Evolutionary conservation across 2,113 vertebrate species (phyloP), one percentile per base, ranked within the genome.

Genomic region (Gnathonemus echidnorhynchus): DNA sequence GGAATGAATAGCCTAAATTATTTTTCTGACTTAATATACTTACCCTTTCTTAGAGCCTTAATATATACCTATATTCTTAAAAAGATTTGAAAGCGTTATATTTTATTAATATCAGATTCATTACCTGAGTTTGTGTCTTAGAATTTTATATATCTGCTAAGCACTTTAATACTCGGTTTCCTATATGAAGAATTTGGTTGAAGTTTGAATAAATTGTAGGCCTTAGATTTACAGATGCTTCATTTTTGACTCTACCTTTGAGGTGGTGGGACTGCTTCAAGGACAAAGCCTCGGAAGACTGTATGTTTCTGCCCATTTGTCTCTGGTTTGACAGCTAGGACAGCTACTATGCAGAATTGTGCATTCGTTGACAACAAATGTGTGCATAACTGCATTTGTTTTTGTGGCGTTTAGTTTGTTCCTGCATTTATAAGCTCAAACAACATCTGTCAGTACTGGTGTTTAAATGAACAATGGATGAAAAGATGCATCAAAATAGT

Each of bases 161-260:
- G 92, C 93, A 95, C 94, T 93, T 95, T 94, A 94, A 93, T 70
- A 27, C 62, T 86, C 62, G 24, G 21, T 80, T 77, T 77, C 48
- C 6, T 83, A 24, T 21, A 87, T 89, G 58, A 86, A 90, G 27
- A 35, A 83, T 42, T 86, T 86, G 10, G 83, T 86, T 86, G 46
- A 86, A 80, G 74, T 19, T 80, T 80, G 74, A 86, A 84, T 84
- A 84, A 49, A 86, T 86, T 86, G 48, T 86, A 86, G 46, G 19
- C 45, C 3, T 46, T 49, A n/a, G 45, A 31, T 86, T 42, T 80
- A 42, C 74, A 42, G 35, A 80, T 80, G 4, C 15, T 80, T 42
- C 21, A 19, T 42, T 42, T 80, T 42, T 77, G 13, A 39, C 5
- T 35, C 31, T 39, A 17, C 31, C 70, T 39, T 27, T 80, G 35